Conservation (phyloP, 2,888 invertebrate species). For the Capitulum mitella region DNA sequence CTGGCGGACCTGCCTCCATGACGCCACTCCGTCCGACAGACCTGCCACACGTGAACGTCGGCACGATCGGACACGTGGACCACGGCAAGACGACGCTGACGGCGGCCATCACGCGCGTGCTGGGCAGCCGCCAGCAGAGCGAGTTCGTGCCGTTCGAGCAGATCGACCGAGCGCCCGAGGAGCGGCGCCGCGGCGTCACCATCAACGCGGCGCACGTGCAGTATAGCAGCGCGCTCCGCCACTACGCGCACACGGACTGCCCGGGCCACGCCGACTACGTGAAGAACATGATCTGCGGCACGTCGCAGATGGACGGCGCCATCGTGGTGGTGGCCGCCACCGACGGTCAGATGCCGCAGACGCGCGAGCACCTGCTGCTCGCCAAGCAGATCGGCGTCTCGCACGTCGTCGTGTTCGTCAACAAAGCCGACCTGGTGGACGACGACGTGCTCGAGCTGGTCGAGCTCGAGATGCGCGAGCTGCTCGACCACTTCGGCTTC, state of each 20-base stretch:
- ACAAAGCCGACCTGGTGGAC: conserved; percentile 90
- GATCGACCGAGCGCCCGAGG: conserved; percentile 97
- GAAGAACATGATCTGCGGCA: conserved; percentile 89
- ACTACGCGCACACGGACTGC: conserved; percentile 96
- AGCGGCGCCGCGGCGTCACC: conserved; percentile 90
- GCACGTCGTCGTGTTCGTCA: conserved; percentile 88
- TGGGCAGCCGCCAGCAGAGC: conserved; percentile 60
- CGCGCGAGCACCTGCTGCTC: conserved; percentile 79
- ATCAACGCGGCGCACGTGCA: conserved; percentile 95
- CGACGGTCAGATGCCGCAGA: conserved; percentile 96
- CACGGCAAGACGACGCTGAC: conserved; percentile 56
- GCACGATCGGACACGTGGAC: conserved; percentile 55
- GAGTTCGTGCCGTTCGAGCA: conserved; percentile 86
- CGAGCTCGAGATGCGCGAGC: conserved; percentile 93
- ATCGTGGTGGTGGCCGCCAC: conserved; percentile 78
- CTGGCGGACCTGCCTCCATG: too few relatives aligned
- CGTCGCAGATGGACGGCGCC: conserved; percentile 80
- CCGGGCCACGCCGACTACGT: conserved; percentile 95
- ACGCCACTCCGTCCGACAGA: too few relatives aligned
- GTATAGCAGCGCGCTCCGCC: conserved; percentile 81
- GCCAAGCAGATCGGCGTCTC: conserved; percentile 91
- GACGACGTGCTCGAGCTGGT: conserved; percentile 92
- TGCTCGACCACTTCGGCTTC: conserved; percentile 90
- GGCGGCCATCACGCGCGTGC: conserved; percentile 52
- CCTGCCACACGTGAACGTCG: conserved; percentile 61